Conservation (phyloP, 2,113 vertebrate genomes). For the Plectropomus leopardus region DNA sequence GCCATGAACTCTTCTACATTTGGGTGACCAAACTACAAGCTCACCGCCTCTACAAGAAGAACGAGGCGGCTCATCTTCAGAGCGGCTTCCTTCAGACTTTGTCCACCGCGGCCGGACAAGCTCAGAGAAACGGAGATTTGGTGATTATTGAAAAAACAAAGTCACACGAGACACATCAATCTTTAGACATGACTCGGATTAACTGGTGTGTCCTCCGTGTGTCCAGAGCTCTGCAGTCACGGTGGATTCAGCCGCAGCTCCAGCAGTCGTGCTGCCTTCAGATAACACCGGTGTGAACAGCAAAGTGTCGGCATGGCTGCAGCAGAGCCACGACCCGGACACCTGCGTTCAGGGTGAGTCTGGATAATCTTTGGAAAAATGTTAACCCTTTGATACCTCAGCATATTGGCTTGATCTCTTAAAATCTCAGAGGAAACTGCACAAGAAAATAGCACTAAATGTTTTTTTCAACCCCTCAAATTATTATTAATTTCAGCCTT, state of each 20-base stretch:
- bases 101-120: slow-evolving; percentile 34
- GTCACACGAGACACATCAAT: background rate
- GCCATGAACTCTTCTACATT: slow-evolving; percentile 90
- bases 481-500: no score
- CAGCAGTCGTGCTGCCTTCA: slow-evolving; percentile 57
- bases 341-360: slow-evolving; percentile 88
- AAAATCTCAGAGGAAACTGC: no score
- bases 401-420: no score
- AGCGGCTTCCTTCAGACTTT: slow-evolving; percentile 64
- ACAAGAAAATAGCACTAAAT: no score
- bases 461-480: no score
- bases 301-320: slow-evolving; percentile 91
- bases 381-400: no score
- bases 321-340: slow-evolving; percentile 88
- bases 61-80: slow-evolving; percentile 76
- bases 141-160: slow-evolving; percentile 18
- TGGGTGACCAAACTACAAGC: slow-evolving; percentile 92
- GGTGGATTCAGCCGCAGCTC: slow-evolving; percentile 7
- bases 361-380: background rate
- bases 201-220: background rate
- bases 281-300: slow-evolving; percentile 73
- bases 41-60: slow-evolving; percentile 88
- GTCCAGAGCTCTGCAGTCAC: slow-evolving; percentile 49
- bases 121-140: slow-evolving; percentile 76
- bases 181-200: background rate